Conservation (phyloP, 35 echinoderm and acorn worm genomes). For the Ptychodera flava region DNA sequence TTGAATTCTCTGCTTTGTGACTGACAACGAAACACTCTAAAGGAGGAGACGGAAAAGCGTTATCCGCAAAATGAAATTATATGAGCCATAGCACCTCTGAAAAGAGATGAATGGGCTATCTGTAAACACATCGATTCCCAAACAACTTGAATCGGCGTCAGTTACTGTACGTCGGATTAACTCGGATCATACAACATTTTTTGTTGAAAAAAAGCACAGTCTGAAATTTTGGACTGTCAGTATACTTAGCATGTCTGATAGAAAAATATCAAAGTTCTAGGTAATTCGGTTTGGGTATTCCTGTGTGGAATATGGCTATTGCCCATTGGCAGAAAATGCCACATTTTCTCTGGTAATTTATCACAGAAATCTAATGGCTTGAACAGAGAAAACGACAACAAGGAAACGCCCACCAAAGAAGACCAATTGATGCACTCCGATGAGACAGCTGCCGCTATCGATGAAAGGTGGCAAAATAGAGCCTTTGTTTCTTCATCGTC, state of each 20-base stretch:
- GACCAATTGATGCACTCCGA: background rate
- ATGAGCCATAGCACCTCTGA: no score
- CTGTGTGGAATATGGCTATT: no score
- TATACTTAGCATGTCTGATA: background rate
- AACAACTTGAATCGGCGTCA: no score
- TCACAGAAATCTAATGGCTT: background rate
- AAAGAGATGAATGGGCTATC: no score
- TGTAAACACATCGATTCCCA: no score
- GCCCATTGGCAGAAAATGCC: no score
- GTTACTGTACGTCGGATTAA: no score
- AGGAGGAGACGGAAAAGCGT: no score
- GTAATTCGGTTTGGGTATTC: background rate
- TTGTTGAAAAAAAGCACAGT: background rate
- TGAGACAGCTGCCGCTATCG: background rate
- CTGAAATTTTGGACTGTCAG: background rate
- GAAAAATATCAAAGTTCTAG: background rate
- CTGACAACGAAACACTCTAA: no score
- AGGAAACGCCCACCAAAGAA: background rate
- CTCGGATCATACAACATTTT: background rate
- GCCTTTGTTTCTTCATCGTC: background rate
- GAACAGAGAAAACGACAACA: background rate
- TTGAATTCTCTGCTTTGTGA: no score
- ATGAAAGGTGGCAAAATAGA: background rate
- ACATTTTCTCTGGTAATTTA: background rate
- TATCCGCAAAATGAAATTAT: no score